Percentiles rank a stretch among this genome's conserved stretches.
Conservation (phyloP, 2,797 vertebrate genomes). For the Nasua narica region DNA sequence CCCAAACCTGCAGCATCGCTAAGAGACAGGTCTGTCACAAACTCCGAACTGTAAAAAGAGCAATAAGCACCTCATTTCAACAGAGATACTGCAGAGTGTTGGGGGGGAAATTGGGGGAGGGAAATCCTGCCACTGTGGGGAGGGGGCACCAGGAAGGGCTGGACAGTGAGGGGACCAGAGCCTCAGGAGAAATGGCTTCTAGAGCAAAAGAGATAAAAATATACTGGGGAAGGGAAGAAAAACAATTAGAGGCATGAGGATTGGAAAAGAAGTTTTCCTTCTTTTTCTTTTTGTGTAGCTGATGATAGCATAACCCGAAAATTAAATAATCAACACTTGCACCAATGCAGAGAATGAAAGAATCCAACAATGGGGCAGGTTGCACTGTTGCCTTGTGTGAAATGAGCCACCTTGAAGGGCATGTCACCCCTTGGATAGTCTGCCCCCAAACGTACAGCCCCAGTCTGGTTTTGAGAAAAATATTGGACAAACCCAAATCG, state of each 20-base stretch:
- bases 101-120: not conserved
- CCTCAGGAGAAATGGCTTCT: not conserved
- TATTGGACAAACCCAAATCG: not conserved
- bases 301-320: not conserved
- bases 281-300: not conserved
- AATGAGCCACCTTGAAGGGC: not conserved
- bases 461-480: not conserved
- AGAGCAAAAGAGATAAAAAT: not conserved
- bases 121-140: not conserved
- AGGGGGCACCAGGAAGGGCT: not conserved
- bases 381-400: not conserved
- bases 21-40: not conserved
- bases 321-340: not conserved
- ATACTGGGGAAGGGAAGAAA: too few relatives aligned
- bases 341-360: not conserved
- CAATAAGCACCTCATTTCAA: not conserved
- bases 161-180: too few relatives aligned
- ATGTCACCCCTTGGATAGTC: too few relatives aligned
- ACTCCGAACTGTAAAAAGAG: not conserved
- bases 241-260: not conserved
- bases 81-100: not conserved
- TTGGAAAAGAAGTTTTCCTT: not conserved
- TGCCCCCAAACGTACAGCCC: not conserved
- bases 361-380: not conserved
- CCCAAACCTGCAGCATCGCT: not conserved